Base-by-base conservation (phyloP, 2,797 vertebrate genomes). In the Fistularia commersonii region DNA sequence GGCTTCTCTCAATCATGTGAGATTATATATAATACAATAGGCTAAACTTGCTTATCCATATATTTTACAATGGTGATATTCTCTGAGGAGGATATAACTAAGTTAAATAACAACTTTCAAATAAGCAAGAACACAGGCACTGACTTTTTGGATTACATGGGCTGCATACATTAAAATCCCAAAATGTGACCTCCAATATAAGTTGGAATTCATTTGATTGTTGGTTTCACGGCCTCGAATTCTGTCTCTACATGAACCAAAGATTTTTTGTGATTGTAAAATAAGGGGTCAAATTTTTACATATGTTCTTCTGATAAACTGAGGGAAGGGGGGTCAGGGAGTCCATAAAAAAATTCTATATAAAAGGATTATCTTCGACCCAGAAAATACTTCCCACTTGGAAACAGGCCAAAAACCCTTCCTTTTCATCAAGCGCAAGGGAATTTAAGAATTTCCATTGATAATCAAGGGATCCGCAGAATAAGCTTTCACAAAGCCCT, bases 141-240 rank as follows among this genome's bases (percentile, higher is more conserved):
- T 48, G 48, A 56, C 45, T 57, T 58, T 10, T 37, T 49, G 31
- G 56, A 61, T 66, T 64, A 53, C 12, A 39, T 2, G 42, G 6
- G 11, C 3, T 32, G 53, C 8, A 48, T 64, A 6, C 36, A 47
- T 48, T 42, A 56, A 60, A 11, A 32, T 63, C 57, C 76, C 73
- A 31, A 56, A 56, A 72, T 55, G 35, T 73, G 68, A 72, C 49
- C 66, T 69, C 14, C 40, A 44, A 57, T 74, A 59, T 54, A 6
- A 76, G 68, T 68, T 60, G 5, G 60, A 64, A 67, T 69, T 35
- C 53, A 59, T 55, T 57, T 8, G 35, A 48, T 41, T 46, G 42
- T 70, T 34, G 13, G 7, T 58, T 66, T 37, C 41, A 46, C 45
- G 40, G 34, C 44, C 43, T 60, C 9, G 6, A 0, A 45, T 57